A percentile compares a stretch with the other conserved stretches of the same genome.
These are phyloP conservation scores for Chaetogeoica ovagalla DNA, from an alignment of 2,888 invertebrate genomes.

Conservation along the genomic window DNA sequence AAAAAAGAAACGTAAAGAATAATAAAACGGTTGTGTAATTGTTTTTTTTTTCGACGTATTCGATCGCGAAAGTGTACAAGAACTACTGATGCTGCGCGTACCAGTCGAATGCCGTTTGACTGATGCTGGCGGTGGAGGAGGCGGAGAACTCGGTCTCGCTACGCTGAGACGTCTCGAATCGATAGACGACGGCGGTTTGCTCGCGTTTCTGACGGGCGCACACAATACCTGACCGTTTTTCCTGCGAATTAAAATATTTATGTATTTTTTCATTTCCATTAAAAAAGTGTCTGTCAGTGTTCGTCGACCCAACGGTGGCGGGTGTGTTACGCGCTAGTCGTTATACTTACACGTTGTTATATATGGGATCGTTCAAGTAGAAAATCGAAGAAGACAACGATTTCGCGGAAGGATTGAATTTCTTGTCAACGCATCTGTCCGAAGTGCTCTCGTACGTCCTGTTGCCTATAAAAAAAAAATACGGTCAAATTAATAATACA, in stretches of 20 bases:
- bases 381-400: constrained; percentile 21
- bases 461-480: not conserved
- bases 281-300: not conserved
- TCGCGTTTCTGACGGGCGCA: constrained; percentile 14
- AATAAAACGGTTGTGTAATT: not conserved
- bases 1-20: not conserved
- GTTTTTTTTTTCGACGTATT: too few species aligned
- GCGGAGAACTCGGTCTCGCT: constrained; percentile 57
- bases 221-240: constrained; percentile 4
- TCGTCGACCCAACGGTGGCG: too few species aligned
- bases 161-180: constrained; percentile 55
- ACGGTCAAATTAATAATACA: not conserved
- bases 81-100: too few species aligned
- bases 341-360: constrained; percentile 21
- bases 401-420: not conserved
- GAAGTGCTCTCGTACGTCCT: constrained; percentile 10
- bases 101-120: constrained; percentile 51
- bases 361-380: constrained; percentile 55
- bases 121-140: constrained; percentile 60
- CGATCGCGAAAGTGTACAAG: too few species aligned
- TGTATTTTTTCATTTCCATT: too few species aligned
- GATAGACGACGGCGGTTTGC: constrained; percentile 55
- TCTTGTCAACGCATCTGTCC: constrained; percentile 27
- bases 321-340: too few species aligned
- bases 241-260: not conserved